Evolutionary conservation across 2,888 invertebrate genomes (phyloP).

Genomic region (Corbicula japonica): DNA sequence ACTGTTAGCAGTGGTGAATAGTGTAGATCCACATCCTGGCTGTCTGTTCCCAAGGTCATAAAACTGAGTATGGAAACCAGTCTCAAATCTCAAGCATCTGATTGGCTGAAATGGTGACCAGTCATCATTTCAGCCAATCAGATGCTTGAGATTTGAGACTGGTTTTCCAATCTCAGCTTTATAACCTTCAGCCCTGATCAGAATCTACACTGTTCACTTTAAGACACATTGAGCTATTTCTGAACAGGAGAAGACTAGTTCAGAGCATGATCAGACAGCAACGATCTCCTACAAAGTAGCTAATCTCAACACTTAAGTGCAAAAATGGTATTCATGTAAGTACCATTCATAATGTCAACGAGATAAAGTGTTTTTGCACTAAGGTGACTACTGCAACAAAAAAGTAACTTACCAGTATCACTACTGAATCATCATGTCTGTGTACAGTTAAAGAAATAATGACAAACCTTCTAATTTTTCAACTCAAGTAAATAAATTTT

Average conservation of each 20-base stretch:
- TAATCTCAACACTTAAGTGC: neutral
- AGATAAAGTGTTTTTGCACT: neutral
- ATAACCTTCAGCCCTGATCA: too few relatives aligned
- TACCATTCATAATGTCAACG: neutral
- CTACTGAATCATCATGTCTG: constrained; percentile 48
- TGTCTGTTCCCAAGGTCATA: too few relatives aligned
- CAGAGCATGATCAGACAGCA: neutral
- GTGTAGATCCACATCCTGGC: too few relatives aligned
- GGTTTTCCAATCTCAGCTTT: too few relatives aligned
- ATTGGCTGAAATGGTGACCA: too few relatives aligned
- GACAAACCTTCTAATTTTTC: neutral
- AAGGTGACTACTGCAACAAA: neutral
- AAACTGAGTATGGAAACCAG: too few relatives aligned
- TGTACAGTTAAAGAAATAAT: constrained; percentile 34
- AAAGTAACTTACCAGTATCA: constrained; percentile 52
- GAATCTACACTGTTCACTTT: too few relatives aligned
- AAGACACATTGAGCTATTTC: too few relatives aligned
- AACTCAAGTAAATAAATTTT: neutral
- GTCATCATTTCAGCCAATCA: too few relatives aligned
- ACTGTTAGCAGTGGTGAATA: too few relatives aligned
- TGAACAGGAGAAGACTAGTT: neutral
- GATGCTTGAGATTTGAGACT: too few relatives aligned
- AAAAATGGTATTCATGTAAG: neutral
- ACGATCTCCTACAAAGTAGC: neutral
- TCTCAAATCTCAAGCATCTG: too few relatives aligned